These are phyloP conservation scores for Enteromius treurensis DNA, from an alignment of 2,797 vertebrate species.

Conservation along the genomic window DNA sequence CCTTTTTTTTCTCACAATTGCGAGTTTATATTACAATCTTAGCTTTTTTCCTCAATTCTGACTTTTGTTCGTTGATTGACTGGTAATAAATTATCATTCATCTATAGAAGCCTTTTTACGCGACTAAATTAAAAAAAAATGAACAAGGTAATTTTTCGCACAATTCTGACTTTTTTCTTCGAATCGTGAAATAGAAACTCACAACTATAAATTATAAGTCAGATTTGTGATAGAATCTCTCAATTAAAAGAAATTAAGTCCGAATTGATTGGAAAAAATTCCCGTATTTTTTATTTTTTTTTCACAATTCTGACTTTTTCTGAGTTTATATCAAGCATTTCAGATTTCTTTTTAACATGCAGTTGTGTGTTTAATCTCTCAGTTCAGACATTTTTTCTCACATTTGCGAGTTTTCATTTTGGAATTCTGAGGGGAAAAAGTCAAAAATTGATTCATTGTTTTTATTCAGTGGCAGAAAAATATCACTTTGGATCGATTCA, in stretches of 20 bases:
- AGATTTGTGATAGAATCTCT: neutral
- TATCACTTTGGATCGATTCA: neutral
- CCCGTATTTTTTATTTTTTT: too few species aligned
- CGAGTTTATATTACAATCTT: too few species aligned
- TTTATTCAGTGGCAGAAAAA: neutral
- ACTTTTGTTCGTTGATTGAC: neutral
- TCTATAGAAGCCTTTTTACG: neutral
- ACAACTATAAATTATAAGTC: neutral
- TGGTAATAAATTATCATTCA: neutral
- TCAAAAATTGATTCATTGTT: neutral
- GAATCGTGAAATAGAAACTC: neutral
- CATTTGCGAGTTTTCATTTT: neutral
- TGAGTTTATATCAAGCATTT: neutral
- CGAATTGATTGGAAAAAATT: neutral
- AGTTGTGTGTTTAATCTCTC: neutral
- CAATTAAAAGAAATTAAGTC: neutral
- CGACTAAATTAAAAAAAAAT: neutral
- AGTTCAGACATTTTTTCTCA: neutral
- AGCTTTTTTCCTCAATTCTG: too few species aligned
- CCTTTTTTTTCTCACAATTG: too few species aligned
- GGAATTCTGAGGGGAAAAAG: neutral
- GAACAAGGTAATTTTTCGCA: neutral
- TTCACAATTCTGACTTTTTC: neutral
- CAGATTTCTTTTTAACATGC: neutral
- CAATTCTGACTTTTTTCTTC: neutral